Evolutionary conservation across 2,113 vertebrate genomes (phyloP).

Genomic region (Dipodomys ordii): DNA sequence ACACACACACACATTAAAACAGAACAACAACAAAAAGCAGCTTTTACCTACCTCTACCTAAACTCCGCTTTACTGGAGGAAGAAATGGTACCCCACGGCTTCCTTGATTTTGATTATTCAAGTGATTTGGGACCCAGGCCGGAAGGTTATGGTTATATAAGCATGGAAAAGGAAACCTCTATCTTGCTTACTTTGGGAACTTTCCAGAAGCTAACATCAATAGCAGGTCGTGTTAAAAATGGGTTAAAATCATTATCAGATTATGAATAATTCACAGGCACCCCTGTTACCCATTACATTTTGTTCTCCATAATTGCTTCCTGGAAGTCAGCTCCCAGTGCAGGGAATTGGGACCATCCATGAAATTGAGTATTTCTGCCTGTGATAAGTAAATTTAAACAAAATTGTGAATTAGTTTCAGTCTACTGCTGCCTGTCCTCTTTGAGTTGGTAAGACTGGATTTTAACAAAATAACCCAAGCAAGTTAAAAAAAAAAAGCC

Average conservation of each 20-base stretch:
- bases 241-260: constrained; percentile 80
- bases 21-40: too few relatives aligned
- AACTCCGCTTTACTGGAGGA: not conserved
- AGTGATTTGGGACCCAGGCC: constrained; percentile 47
- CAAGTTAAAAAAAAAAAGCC: not conserved
- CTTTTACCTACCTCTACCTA: too few relatives aligned
- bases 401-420: constrained; percentile 77
- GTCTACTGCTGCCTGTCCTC: constrained; percentile 56
- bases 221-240: constrained; percentile 70
- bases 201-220: constrained; percentile 72
- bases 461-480: constrained; percentile 45
- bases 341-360: constrained; percentile 78
- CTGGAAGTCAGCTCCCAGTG: constrained; percentile 79
- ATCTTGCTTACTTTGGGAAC: constrained; percentile 73
- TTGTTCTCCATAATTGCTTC: constrained; percentile 83
- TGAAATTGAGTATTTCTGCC: constrained; percentile 79
- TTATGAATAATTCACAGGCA: constrained; percentile 83
- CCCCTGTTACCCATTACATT: constrained; percentile 81
- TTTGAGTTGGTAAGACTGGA: constrained; percentile 59
- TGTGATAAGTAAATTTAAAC: constrained; percentile 81
- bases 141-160: constrained; percentile 68
- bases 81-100: not conserved
- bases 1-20: too few relatives aligned
- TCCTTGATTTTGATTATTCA: constrained; percentile 60
- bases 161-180: constrained; percentile 52